These are phyloP conservation scores for Bos taurus DNA, from an alignment of 2,113 vertebrate species.

Conservation along the genomic window DNA sequence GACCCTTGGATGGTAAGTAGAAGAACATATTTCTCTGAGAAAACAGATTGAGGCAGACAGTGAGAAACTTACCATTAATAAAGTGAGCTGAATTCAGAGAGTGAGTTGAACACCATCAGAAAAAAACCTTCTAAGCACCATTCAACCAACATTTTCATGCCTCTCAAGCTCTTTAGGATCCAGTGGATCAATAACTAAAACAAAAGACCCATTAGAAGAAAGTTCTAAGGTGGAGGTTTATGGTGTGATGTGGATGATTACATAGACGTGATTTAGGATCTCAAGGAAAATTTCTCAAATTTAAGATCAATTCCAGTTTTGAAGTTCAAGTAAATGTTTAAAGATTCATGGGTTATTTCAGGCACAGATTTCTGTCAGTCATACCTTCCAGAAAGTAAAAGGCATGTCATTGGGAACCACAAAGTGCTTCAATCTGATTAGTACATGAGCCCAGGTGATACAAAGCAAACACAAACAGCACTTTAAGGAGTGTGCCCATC, in stretches of 20 bases:
- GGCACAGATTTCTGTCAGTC: not conserved
- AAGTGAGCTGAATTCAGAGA: not conserved
- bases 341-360: not conserved
- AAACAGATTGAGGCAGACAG: not conserved
- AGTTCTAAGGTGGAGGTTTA: not conserved
- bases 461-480: not conserved
- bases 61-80: not conserved
- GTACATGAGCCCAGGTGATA: not conserved
- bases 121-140: not conserved
- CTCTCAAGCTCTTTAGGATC: no score
- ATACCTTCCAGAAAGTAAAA: not conserved
- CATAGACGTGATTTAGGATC: not conserved
- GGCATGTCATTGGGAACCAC: no score
- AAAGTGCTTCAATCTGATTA: not conserved
- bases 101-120: not conserved
- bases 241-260: not conserved
- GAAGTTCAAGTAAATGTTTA: not conserved
- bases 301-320: not conserved
- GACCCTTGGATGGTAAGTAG: not conserved
- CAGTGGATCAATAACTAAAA: not conserved
- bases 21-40: not conserved
- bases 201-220: not conserved
- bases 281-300: not conserved
- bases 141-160: not conserved
- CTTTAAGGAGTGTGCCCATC: not conserved